Conservation (phyloP, 2,888 invertebrate species). For the Drosophila merina region DNA sequence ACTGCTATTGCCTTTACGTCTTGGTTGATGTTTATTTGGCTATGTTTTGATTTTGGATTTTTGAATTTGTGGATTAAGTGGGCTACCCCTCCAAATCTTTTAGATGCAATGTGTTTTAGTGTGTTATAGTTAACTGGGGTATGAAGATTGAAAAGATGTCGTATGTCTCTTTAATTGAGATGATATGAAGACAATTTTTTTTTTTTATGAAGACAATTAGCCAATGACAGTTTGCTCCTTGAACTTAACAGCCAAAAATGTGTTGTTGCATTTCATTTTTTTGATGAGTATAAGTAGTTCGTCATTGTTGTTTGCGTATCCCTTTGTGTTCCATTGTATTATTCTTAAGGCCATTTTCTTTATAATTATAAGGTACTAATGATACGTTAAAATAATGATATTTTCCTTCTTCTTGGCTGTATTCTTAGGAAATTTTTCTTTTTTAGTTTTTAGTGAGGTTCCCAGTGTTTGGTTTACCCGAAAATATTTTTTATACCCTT, state of each 20-base stretch:
- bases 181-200: background rate
- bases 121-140: background rate
- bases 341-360: slow-evolving; percentile 2
- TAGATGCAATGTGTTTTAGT: background rate
- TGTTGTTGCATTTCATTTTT: too few species aligned
- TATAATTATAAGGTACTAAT: too few species aligned
- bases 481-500: too few species aligned
- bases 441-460: too few species aligned
- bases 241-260: too few species aligned
- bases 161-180: slow-evolving; percentile 1
- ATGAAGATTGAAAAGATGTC: background rate
- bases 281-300: background rate
- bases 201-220: too few species aligned
- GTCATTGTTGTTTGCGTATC: background rate
- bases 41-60: background rate
- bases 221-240: too few species aligned
- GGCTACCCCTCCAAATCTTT: slow-evolving; percentile 9
- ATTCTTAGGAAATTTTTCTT: too few species aligned
- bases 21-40: background rate
- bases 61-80: background rate
- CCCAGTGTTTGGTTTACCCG: too few species aligned
- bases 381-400: too few species aligned
- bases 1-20: background rate
- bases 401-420: too few species aligned
- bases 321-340: background rate